Percentiles rank a stretch among this genome's conserved stretches.
These are phyloP conservation scores for Oegoconia quadripuncta DNA, from an alignment of 2,888 invertebrate genomes.

Conservation along the genomic window DNA sequence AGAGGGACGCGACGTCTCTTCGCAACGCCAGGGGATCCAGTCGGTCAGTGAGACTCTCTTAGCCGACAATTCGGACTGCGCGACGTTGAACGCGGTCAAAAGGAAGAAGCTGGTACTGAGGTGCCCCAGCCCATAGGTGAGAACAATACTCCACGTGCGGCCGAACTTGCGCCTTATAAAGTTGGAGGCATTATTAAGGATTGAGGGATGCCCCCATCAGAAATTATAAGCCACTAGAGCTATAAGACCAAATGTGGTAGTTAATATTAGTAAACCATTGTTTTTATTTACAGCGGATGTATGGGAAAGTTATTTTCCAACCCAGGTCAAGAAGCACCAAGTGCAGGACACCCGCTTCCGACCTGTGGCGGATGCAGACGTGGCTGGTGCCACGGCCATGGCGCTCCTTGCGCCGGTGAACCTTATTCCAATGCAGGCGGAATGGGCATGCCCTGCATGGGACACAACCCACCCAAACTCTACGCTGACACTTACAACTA, in stretches of 20 bases:
- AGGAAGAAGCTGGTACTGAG: no score
- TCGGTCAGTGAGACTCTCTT: no score
- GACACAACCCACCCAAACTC: conserved; percentile 50
- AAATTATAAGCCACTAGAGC: no score
- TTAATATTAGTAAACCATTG: neutral
- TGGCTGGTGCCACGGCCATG: conserved; percentile 34
- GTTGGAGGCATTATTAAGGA: no score
- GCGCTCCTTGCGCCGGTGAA: conserved; percentile 4
- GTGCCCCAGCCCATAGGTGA: no score
- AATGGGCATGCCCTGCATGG: conserved; percentile 33
- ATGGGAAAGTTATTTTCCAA: conserved; percentile 65
- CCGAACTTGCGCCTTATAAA: no score
- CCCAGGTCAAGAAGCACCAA: conserved; percentile 22
- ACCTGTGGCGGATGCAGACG: conserved; percentile 36
- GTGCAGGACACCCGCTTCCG: conserved; percentile 27
- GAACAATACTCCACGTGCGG: no score
- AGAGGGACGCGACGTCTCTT: no score
- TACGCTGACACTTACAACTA: conserved; percentile 62
- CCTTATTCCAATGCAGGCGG: conserved; percentile 1
- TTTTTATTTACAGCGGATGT: conserved; percentile 56
- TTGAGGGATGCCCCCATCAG: no score
- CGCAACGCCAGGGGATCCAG: no score
- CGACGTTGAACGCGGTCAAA: no score
- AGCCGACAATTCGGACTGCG: no score
- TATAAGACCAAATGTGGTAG: neutral